phyloP scores from a whole-genome alignment of 2,113 vertebrate species.

The Eleginops maclovinus region DNA sequence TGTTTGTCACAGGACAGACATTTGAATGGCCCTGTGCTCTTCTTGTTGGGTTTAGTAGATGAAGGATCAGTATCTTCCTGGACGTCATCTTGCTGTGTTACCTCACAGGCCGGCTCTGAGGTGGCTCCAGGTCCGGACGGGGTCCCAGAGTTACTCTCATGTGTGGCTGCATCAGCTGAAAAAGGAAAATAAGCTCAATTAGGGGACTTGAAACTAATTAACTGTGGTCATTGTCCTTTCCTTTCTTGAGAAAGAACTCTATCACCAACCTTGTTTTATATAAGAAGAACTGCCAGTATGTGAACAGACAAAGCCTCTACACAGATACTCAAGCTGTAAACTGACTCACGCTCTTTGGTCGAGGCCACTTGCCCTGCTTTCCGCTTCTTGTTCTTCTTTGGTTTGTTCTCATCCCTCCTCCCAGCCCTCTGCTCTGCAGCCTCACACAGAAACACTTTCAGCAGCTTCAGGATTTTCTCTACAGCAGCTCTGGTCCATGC shows the following conservation, averaged over 20 bases:
- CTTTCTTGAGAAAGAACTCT: not conserved
- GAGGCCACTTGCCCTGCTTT: not conserved
- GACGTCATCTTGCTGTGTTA: not conserved
- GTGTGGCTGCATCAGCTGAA: conserved; percentile 21
- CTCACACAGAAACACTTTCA: conserved; percentile 40
- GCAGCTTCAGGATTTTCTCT: conserved; percentile 50
- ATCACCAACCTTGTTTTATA: not conserved
- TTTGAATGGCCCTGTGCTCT: conserved; percentile 2
- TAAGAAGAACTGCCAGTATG: not conserved
- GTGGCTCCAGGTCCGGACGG: not conserved
- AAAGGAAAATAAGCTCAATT: too few relatives aligned
- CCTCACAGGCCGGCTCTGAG: not conserved
- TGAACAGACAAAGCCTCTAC: not conserved
- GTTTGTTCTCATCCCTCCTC: not conserved
- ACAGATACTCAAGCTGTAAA: too few relatives aligned
- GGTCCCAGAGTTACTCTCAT: not conserved
- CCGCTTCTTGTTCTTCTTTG: not conserved
- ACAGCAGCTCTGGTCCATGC: conserved; percentile 45
- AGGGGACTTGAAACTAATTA: too few relatives aligned
- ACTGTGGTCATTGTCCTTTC: conserved; percentile 12
- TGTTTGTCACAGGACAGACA: conserved; percentile 69
- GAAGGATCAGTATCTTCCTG: not conserved
- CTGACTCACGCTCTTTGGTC: conserved; percentile 25
- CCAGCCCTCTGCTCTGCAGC: not conserved
- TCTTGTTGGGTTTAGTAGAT: not conserved